These are phyloP conservation scores for Paraplagusia blochii DNA, from an alignment of 2,113 vertebrate species.

Conservation along the genomic window DNA sequence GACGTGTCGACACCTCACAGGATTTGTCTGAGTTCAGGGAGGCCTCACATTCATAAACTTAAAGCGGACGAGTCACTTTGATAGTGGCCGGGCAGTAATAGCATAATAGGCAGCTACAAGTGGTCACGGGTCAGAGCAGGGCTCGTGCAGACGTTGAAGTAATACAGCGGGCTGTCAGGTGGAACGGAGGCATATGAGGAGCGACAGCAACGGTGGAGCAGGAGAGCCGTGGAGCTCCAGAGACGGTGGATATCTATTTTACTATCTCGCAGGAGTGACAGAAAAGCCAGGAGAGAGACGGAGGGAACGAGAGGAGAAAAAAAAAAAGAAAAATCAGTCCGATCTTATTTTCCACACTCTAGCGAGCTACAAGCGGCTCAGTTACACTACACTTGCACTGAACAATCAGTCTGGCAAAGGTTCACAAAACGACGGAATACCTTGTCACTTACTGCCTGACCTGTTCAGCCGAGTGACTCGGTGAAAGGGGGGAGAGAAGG, in stretches of 20 bases:
- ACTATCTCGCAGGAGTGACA: conserved; percentile 71
- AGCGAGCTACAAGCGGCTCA: conserved; percentile 85
- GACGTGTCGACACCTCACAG: conserved; percentile 28
- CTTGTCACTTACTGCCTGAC: conserved; percentile 83
- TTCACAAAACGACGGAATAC: conserved; percentile 84
- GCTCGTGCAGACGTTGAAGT: conserved; percentile 50
- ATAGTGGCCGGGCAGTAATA: conserved; percentile 36
- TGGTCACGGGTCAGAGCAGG: conserved; percentile 57
- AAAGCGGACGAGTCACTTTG: conserved; percentile 36
- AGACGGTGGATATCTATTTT: conserved; percentile 63
- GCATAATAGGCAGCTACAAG: conserved; percentile 52
- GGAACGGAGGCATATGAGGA: conserved; percentile 58
- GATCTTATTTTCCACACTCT: conserved; percentile 92
- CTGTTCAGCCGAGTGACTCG: conserved; percentile 76
- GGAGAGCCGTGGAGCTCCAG: conserved; percentile 20
- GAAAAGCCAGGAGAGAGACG: conserved; percentile 52
- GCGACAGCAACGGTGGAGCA: conserved; percentile 28
- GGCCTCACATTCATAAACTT: conserved; percentile 27
- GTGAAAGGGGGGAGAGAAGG: conserved; percentile 1
- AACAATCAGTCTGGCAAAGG: conserved; percentile 88
- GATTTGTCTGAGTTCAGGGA: conserved; percentile 8
- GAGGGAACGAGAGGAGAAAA: not conserved
- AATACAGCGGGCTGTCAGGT: conserved; percentile 54
- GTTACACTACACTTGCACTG: conserved; percentile 84
- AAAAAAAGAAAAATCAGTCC: conserved; percentile 54